Conservation (phyloP, 1,140 invertebrate genomes). For the Goniozus legneri region DNA sequence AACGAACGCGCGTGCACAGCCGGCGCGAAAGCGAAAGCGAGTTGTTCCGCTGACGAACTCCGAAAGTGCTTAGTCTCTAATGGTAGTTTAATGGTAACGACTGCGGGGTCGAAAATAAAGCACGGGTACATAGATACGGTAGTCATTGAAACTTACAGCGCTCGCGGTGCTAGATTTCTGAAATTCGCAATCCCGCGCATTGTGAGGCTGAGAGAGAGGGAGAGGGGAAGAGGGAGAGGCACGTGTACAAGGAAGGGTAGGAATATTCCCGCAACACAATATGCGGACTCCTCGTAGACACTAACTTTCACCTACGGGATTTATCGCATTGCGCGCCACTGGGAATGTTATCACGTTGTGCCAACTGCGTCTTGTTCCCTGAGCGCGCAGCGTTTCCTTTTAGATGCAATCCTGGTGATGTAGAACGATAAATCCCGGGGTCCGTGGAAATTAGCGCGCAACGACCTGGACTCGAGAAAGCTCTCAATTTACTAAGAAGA, state of each 20-base stretch:
- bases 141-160: no score
- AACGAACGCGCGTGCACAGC: no score
- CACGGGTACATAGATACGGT: no score
- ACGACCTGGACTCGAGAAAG: neutral
- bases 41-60: no score
- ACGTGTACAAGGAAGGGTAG: no score
- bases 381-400: neutral
- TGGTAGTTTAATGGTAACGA: no score
- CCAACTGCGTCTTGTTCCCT: constrained; percentile 24
- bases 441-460: constrained; percentile 17
- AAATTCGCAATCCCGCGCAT: neutral
- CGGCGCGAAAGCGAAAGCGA: no score
- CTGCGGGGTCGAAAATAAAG: no score
- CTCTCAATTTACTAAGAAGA: neutral
- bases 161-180: no score
- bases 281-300: constrained; percentile 16
- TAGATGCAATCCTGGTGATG: constrained; percentile 4
- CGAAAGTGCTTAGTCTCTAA: no score
- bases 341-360: constrained; percentile 31
- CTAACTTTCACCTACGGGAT: constrained; percentile 26
- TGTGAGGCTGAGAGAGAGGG: neutral
- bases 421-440: constrained; percentile 17
- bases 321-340: constrained; percentile 28
- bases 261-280: neutral
- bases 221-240: no score